Evolutionary conservation across 2,113 vertebrate genomes (phyloP).

Genomic region (Anser cygnoides): DNA sequence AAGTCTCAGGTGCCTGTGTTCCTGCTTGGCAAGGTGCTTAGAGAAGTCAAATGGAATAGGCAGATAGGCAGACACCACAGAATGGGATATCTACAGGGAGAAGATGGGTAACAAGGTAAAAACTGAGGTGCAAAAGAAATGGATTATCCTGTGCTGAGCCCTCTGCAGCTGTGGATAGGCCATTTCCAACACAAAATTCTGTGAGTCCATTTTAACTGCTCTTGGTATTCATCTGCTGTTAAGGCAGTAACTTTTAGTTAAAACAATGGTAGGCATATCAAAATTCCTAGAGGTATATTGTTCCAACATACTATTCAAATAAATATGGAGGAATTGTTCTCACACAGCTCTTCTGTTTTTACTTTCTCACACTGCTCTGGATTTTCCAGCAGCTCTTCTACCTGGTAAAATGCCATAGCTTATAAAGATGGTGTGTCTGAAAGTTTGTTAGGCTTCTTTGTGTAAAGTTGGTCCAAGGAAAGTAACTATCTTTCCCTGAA

Average conservation of each 20-base stretch:
- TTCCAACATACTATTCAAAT: neutral
- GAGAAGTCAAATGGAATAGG: neutral
- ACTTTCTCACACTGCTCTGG: neutral
- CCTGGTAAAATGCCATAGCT: neutral
- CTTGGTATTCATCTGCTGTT: neutral
- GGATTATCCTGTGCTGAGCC: neutral
- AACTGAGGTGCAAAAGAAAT: neutral
- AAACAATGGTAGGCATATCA: neutral
- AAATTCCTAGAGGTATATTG: neutral
- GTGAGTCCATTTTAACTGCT: neutral
- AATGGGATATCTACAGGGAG: neutral
- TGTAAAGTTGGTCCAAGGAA: neutral
- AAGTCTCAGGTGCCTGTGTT: neutral
- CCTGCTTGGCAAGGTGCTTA: neutral
- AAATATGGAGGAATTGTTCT: neutral
- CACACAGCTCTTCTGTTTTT: neutral
- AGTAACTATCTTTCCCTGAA: neutral
- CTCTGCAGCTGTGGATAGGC: neutral
- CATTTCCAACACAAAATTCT: neutral
- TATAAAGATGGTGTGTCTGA: neutral
- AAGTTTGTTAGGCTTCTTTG: neutral
- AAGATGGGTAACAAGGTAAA: neutral
- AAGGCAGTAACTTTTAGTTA: neutral
- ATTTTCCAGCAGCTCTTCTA: neutral
- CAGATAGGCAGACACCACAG: neutral